phyloP scores from a whole-genome alignment of 2,797 vertebrate genomes.

The Xerus rutilus region DNA sequence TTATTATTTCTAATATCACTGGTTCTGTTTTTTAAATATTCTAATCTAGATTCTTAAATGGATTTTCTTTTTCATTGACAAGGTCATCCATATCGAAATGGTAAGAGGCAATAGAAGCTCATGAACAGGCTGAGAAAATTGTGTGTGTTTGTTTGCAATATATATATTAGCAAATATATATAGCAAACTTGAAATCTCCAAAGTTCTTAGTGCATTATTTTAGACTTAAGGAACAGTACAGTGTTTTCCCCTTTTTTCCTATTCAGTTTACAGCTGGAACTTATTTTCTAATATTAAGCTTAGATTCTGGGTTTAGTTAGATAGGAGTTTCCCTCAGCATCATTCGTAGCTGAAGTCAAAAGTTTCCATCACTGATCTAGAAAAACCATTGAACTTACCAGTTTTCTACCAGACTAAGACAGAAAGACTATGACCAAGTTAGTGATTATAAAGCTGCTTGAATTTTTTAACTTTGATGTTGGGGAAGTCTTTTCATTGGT shows the following conservation, averaged over 20 bases:
- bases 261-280: background rate
- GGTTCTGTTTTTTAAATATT: slow-evolving; percentile 25
- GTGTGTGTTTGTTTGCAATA: background rate
- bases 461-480: background rate
- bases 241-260: background rate
- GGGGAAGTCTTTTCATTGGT: background rate
- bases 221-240: background rate
- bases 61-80: background rate
- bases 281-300: background rate
- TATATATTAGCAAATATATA: too few relatives aligned
- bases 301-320: background rate
- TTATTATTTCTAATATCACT: background rate
- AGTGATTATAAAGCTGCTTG: background rate
- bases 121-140: background rate
- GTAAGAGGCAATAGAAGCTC: background rate
- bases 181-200: background rate
- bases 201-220: background rate
- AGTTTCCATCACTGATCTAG: background rate
- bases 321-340: background rate
- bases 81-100: background rate
- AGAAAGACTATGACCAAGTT: background rate
- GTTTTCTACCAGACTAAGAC: background rate
- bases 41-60: background rate
- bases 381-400: background rate
- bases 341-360: background rate